phyloP scores from a whole-genome alignment of 2,797 vertebrate species.

The Manis crassicaudata region DNA sequence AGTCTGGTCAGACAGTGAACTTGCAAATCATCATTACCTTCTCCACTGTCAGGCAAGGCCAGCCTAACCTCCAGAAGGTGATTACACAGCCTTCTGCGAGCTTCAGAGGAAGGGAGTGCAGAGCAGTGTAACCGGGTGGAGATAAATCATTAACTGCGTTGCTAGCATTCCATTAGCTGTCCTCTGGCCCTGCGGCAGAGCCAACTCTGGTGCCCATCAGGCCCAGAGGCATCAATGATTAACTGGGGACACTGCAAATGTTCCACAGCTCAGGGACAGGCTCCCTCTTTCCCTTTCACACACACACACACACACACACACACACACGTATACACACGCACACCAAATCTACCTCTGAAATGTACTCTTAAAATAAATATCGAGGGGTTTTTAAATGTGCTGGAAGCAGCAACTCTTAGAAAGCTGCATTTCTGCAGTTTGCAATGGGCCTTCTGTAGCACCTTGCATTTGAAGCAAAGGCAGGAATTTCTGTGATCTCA shows the following conservation, averaged over 20 bases:
- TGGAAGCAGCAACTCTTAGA: not conserved
- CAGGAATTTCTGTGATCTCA: slow-evolving; percentile 45
- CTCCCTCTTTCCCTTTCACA: not conserved
- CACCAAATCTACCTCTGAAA: not conserved
- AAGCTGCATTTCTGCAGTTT: not conserved
- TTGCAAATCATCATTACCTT: not conserved
- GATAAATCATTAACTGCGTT: slow-evolving; percentile 72
- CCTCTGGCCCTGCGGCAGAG: slow-evolving; percentile 56
- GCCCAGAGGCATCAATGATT: slow-evolving; percentile 66
- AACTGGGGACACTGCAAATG: slow-evolving; percentile 38
- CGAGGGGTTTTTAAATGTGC: slow-evolving; percentile 1
- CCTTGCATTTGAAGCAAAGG: not conserved
- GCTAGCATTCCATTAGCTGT: slow-evolving; percentile 66
- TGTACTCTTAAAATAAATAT: slow-evolving; percentile 19
- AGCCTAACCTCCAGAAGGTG: not conserved
- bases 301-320: not conserved
- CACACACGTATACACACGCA: not conserved
- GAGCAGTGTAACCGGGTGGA: not conserved
- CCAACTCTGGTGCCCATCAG: not conserved
- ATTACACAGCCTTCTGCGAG: not conserved
- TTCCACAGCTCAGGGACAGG: slow-evolving; percentile 27
- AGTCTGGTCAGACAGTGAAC: not conserved
- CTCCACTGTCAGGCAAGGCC: not conserved
- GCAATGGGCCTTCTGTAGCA: not conserved
- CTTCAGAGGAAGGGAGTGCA: not conserved